Evolutionary conservation across 2,113 vertebrate species (phyloP).

Genomic region (Myodes glareolus): DNA sequence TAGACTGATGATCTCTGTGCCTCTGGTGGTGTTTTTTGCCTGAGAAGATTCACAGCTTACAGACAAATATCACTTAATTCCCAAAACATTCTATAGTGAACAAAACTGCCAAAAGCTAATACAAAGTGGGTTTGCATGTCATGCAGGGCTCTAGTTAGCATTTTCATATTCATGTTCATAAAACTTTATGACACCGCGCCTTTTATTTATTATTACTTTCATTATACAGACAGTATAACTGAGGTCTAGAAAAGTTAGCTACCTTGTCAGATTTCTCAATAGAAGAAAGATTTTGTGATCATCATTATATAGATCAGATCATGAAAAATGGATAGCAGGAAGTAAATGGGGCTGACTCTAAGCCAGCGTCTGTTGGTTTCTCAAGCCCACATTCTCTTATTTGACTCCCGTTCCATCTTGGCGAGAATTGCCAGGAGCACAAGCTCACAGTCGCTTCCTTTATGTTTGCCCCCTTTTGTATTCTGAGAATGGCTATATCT

Average conservation of each 20-base stretch:
- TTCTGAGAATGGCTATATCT: neutral
- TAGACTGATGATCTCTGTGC: neutral
- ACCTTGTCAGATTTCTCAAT: neutral
- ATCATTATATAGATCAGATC: slow-evolving; percentile 32
- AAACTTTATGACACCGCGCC: neutral
- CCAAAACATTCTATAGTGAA: neutral
- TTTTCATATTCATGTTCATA: neutral
- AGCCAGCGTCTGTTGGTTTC: neutral
- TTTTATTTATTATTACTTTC: slow-evolving; percentile 10
- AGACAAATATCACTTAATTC: neutral
- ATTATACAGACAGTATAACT: neutral
- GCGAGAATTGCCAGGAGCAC: neutral
- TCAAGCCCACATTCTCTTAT: neutral
- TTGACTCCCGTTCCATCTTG: neutral
- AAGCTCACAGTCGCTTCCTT: neutral
- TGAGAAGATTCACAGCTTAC: neutral
- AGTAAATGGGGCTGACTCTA: slow-evolving; percentile 1
- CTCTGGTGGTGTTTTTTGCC: slow-evolving; percentile 7
- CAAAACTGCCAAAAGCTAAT: neutral
- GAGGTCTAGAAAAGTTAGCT: neutral
- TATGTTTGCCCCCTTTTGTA: neutral
- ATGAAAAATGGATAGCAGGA: neutral
- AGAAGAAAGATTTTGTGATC: neutral
- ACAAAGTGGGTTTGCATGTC: neutral
- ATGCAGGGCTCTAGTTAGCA: neutral